phyloP scores from a whole-genome alignment of 2,888 invertebrate genomes.

The Branchipolynoe longqiensis region DNA sequence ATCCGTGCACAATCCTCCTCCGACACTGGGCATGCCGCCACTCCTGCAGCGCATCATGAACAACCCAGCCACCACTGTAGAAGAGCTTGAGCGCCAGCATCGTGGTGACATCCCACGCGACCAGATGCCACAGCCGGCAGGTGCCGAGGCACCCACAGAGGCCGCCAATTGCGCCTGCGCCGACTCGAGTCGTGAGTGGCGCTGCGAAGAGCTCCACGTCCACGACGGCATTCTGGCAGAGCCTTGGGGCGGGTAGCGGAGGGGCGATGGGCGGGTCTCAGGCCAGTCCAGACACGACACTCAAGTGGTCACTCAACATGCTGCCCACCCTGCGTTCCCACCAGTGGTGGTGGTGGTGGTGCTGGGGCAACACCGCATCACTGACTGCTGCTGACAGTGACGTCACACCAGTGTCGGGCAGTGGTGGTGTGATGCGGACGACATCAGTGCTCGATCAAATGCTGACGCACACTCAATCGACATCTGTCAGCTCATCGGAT shows the following conservation, averaged over 20 bases:
- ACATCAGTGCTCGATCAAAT: slow-evolving; percentile 27
- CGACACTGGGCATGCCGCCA: slow-evolving; percentile 67
- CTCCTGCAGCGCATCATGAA: slow-evolving; percentile 90
- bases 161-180: background rate
- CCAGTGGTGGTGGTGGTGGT: background rate
- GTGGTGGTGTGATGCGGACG: background rate
- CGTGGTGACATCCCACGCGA: slow-evolving; percentile 59
- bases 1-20: slow-evolving; percentile 18
- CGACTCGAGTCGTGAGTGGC: slow-evolving; percentile 22
- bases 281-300: slow-evolving; percentile 67
- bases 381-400: background rate
- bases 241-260: background rate
- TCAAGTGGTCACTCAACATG: slow-evolving; percentile 67
- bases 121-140: slow-evolving; percentile 61
- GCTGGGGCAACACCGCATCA: background rate
- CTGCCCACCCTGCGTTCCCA: slow-evolving; percentile 42
- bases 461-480: background rate
- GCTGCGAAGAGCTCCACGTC: background rate
- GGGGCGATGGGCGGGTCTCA: slow-evolving; percentile 5
- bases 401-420: background rate
- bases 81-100: slow-evolving; percentile 89
- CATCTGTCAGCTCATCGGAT: background rate
- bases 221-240: slow-evolving; percentile 27
- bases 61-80: slow-evolving; percentile 91
- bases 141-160: slow-evolving; percentile 58